A percentile compares a stretch with the other conserved stretches of the same genome.
Evolutionary conservation across 2,113 vertebrate species (phyloP).

Genomic region (Noctilio leporinus): DNA sequence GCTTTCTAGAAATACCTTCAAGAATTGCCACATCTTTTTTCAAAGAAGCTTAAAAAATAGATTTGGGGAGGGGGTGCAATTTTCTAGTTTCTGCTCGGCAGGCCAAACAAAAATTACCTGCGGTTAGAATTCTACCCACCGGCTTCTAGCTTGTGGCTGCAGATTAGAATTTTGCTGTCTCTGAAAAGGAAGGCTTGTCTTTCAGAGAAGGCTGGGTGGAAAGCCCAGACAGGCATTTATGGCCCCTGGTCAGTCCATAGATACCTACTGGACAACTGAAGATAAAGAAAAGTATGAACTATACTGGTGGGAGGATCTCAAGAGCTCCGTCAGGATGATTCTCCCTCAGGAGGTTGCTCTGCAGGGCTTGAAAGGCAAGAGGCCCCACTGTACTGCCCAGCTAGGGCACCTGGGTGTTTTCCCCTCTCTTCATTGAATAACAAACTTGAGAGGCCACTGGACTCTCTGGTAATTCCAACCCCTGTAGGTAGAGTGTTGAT

Average conservation of each 20-base stretch:
- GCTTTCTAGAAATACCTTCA: neutral
- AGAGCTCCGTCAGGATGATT: too few relatives aligned
- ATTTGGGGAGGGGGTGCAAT: neutral
- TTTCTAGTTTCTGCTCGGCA: neutral
- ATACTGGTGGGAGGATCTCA: neutral
- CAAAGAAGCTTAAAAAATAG: neutral
- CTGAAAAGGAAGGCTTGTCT: neutral
- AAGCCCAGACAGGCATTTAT: accelerated
- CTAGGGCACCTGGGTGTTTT: neutral
- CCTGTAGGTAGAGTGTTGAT: neutral
- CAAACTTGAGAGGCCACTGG: too few relatives aligned
- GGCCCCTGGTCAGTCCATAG: neutral
- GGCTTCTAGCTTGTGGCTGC: neutral
- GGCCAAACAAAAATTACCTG: neutral
- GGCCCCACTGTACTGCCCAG: too few relatives aligned
- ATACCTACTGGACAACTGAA: neutral
- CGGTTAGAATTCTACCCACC: neutral
- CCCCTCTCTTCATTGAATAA: neutral
- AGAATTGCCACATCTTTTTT: neutral
- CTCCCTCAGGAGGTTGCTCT: accelerated
- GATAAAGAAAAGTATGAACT: neutral
- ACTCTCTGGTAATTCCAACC: neutral
- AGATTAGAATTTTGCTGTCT: neutral
- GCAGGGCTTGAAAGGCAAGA: accelerated
- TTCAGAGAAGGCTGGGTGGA: neutral